Evolutionary conservation across 2,888 invertebrate species (phyloP), one percentile per base, ranked within the genome.

Genomic region (Gymnoscelis rufifasciata): DNA sequence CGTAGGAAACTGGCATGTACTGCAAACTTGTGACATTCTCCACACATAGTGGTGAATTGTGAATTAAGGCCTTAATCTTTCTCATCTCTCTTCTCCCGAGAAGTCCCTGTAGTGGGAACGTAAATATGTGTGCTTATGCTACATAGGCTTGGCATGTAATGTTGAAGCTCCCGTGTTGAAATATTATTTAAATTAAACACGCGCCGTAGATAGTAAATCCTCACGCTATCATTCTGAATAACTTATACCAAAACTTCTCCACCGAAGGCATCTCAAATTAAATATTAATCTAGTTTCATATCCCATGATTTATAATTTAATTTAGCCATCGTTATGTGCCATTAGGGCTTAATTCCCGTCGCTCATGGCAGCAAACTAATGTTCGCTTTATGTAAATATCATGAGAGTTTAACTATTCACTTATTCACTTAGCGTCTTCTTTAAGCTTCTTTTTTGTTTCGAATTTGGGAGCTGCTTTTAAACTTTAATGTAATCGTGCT

Each of bases 381-480:
- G 86, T 78, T 74, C 78, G 69, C 73, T 86, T 84, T 84, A 87
- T 86, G 87, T 78, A 74, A 87, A 87, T 86, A 78, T 81, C 78
- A 83, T 73, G 86, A 83, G 83, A 81, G 77, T 84, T 84, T 86
- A 84, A 87, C 83, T 83, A 84, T 86, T 84, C 83, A 81, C 84
- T 86, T 84, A 84, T 83, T 83, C 83, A 83, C 81, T 83, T 83
- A 83, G 72, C 78, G 77, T 78, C 63, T 74, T 76, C 76, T 69
- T 73, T 63, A 57, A 64, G 63, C 68, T 74, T 77, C 72, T 76
- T 81, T 81, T 81, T 83, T 82, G 81, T 77, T 78, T 82, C 72
- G 71, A 60, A 60, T 64, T 58, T 57, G 54, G 45, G 35, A 45
- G 39, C 38, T 37, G 36, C 36, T 43, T 23, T 23, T 7, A 26